Evolutionary conservation across 2,888 invertebrate genomes (phyloP).

Genomic region (Apocheima hispidaria): DNA sequence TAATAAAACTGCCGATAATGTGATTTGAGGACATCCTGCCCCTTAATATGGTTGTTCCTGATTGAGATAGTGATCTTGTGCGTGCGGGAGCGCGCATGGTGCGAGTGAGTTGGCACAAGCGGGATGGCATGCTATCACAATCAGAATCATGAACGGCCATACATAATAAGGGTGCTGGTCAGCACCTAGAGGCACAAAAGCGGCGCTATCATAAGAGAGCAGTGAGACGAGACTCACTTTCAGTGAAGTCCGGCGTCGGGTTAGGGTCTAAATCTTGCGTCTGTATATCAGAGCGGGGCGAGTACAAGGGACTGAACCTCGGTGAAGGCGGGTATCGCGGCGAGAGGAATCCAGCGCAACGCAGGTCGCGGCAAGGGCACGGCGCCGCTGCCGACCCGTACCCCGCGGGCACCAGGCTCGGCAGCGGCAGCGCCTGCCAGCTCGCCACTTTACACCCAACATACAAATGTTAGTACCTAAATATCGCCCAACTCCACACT

Average conservation of each 20-base stretch:
- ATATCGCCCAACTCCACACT: neutral
- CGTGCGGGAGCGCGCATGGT: too few species aligned
- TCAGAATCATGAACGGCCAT: too few species aligned
- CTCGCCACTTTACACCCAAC: conserved; percentile 26
- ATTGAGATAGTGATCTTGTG: too few species aligned
- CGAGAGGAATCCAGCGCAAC: conserved; percentile 25
- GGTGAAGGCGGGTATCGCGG: conserved; percentile 16
- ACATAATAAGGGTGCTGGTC: too few species aligned
- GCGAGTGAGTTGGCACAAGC: too few species aligned
- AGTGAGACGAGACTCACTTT: conserved; percentile 32
- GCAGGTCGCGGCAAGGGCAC: conserved; percentile 25
- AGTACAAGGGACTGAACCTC: conserved; percentile 20
- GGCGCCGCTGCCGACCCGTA: conserved; percentile 18
- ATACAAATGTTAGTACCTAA: conserved; percentile 26
- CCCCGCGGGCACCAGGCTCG: conserved; percentile 22
- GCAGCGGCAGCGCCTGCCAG: conserved; percentile 30
- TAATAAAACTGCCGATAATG: conserved; percentile 7
- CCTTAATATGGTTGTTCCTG: too few species aligned
- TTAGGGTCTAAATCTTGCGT: conserved; percentile 22
- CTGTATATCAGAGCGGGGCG: conserved; percentile 18
- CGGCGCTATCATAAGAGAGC: conserved; percentile 11
- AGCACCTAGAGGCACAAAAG: conserved; percentile 33
- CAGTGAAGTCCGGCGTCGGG: conserved; percentile 33
- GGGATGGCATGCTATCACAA: too few species aligned
- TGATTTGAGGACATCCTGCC: conserved; percentile 20